Evolutionary conservation across 2,113 vertebrate species (phyloP).

Genomic region (Nothocercus julius): DNA sequence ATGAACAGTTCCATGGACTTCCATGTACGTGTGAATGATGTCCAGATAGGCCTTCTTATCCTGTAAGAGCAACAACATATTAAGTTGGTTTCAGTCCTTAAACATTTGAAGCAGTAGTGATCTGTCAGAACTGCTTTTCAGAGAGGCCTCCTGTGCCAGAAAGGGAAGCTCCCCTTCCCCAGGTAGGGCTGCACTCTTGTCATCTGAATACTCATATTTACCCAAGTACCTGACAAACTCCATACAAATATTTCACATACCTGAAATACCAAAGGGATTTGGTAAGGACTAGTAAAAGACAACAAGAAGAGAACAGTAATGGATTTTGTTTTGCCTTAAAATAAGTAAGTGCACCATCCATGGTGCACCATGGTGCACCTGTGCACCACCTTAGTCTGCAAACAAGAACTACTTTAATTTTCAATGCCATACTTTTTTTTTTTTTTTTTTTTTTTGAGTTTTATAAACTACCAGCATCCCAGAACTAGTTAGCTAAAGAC

Average conservation of each 20-base stretch:
- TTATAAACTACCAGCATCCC: slow-evolving; percentile 29
- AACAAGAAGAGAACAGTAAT: neutral
- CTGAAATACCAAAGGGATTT: neutral
- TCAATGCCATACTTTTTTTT: slow-evolving; percentile 46
- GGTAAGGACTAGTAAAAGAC: neutral
- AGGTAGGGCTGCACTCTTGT: neutral
- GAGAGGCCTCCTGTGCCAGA: neutral
- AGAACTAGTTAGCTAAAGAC: slow-evolving; percentile 45
- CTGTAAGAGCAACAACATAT: slow-evolving; percentile 71
- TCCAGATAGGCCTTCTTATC: slow-evolving; percentile 95
- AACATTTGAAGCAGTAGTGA: neutral
- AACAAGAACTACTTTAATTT: slow-evolving; percentile 43
- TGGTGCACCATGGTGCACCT: no score
- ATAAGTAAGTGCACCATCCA: neutral
- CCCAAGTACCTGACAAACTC: neutral
- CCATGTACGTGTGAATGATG: slow-evolving; percentile 94
- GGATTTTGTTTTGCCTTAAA: neutral
- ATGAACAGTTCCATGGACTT: slow-evolving; percentile 95
- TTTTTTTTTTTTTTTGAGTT: slow-evolving; percentile 31
- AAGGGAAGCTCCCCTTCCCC: neutral
- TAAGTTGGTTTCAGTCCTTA: neutral
- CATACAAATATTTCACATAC: neutral
- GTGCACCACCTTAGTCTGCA: neutral
- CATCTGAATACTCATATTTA: neutral
- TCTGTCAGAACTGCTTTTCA: neutral